Base-by-base conservation (phyloP, 1,140 invertebrate species). In the Leptonema lineaticorne region DNA sequence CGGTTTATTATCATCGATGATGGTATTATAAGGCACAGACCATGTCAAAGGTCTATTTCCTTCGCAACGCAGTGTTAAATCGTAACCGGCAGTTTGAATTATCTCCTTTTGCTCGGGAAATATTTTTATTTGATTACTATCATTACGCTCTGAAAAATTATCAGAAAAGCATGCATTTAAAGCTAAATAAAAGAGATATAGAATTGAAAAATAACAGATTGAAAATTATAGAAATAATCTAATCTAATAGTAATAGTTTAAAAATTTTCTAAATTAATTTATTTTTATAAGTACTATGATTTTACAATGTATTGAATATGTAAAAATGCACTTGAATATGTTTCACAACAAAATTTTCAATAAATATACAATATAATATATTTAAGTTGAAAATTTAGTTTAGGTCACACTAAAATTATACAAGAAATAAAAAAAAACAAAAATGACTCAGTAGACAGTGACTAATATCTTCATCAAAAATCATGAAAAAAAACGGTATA, bases 41-140 rank as follows among this genome's bases (percentile, higher is more conserved):
- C 85, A 83, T 58, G 75, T 73, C 57, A 87, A 69, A 6, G 78
- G 77, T 59, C 76, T 75, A 20, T 79, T 78, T 30, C 78, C 80
- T 75, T 81, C 79, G 74, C 85, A 87, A 24, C 56, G 70, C 26
- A 87, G 72, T 45, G 81, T 84, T 68, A 78, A 82, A 70, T 83
- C 82, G 69, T 80, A 78, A 37, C 75, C 76, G 2, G 73, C 74
- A 46, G 81, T 75, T 69, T 85, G 75, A 46, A 79, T 79, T 24
- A 84, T 74, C 73, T 85, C 80, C 30, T 75, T 78, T 75, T 75
- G 72, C 59, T 75, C 74, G 59, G 81, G 82, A 65, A 74, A 77
- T 60, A 85, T 83, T 30, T 80, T 74, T 2, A 84, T 84, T 11
- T 74, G 74, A 24, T 69, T 16, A 18, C 5, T 4, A 62, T 76